phyloP scores from a whole-genome alignment of 2,113 vertebrate species.

The Columba janthina region DNA sequence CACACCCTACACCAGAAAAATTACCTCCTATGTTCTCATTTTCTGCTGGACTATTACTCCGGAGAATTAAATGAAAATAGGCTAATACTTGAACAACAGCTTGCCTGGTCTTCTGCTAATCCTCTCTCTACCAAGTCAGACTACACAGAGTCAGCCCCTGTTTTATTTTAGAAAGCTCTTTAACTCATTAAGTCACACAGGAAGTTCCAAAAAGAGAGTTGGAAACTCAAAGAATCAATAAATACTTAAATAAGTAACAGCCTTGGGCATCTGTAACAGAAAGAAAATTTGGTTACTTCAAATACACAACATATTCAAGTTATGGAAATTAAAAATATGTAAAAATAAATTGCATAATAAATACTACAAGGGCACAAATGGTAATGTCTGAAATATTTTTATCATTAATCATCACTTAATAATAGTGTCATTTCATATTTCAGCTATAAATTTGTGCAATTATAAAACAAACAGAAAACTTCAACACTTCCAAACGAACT shows the following conservation, averaged over 20 bases:
- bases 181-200: slow-evolving; percentile 18
- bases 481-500: background rate
- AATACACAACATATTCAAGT: background rate
- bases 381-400: background rate
- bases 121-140: slow-evolving; percentile 24
- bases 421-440: background rate
- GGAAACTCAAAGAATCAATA: background rate
- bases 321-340: background rate
- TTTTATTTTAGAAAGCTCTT: slow-evolving; percentile 52
- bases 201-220: background rate
- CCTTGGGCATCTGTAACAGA: background rate
- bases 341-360: background rate
- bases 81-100: slow-evolving; percentile 33
- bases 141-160: background rate
- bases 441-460: background rate
- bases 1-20: background rate
- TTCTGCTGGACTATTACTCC: background rate
- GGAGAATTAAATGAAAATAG: slow-evolving; percentile 29
- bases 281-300: background rate
- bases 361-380: background rate
- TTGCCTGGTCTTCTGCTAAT: slow-evolving; percentile 39
- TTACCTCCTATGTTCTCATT: background rate
- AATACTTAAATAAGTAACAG: background rate
- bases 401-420: background rate
- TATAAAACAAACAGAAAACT: background rate